Evolutionary conservation across 1,140 invertebrate genomes (phyloP).

Genomic region (Radopholus similis): DNA sequence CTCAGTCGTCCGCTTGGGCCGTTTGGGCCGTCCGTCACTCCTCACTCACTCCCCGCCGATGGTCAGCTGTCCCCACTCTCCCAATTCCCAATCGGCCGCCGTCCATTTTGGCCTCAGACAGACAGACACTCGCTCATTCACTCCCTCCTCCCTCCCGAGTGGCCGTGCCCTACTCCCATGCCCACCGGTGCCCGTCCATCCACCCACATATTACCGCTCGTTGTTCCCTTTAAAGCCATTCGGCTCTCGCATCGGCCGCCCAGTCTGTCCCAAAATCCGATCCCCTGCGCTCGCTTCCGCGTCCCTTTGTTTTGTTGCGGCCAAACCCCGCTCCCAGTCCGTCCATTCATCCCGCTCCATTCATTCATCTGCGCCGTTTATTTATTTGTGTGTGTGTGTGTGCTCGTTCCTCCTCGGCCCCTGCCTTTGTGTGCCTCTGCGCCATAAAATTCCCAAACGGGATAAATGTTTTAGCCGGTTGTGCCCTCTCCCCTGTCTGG

Average conservation of each 20-base stretch:
- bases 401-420: neutral
- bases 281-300: neutral
- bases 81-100: neutral
- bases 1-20: too few species aligned
- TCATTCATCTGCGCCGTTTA: neutral
- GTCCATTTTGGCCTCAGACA: neutral
- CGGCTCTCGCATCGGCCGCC: neutral
- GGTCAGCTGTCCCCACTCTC: neutral
- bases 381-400: too few species aligned
- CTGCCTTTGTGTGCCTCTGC: neutral
- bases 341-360: neutral
- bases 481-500: too few species aligned
- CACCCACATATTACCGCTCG: too few species aligned
- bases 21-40: neutral
- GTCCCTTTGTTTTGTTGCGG: neutral
- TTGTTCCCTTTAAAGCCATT: neutral
- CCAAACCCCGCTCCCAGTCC: constrained; percentile 1
- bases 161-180: too few species aligned
- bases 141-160: too few species aligned
- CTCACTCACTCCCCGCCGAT: neutral
- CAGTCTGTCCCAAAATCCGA: too few species aligned
- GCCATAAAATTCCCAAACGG: neutral
- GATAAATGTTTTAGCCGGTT: neutral
- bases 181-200: too few species aligned
- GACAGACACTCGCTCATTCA: too few species aligned